Evolutionary conservation across 2,797 vertebrate genomes (phyloP).

Genomic region (Sphenodon punctatus): DNA sequence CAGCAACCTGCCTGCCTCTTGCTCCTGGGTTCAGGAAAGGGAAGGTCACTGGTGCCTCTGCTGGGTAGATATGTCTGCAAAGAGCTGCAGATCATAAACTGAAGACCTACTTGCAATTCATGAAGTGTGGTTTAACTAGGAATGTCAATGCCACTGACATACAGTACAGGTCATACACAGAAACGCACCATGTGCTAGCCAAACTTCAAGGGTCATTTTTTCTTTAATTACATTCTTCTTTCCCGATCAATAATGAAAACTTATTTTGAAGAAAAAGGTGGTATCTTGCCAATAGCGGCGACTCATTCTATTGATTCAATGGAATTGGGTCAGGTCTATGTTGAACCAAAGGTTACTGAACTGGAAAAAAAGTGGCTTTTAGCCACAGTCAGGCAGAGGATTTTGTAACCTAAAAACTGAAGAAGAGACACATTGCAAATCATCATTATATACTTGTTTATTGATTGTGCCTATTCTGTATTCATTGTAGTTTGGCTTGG

Average conservation of each 20-base stretch:
- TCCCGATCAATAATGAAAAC: not conserved
- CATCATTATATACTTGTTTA: conserved; percentile 51
- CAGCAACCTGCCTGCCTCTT: no score
- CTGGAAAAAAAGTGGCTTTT: conserved; percentile 45
- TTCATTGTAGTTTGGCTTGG: conserved; percentile 35
- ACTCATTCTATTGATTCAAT: conserved; percentile 26
- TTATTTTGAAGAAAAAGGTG: not conserved
- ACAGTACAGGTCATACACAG: not conserved
- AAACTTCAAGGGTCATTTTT: not conserved
- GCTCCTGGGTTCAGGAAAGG: no score
- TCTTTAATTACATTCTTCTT: not conserved
- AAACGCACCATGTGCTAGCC: not conserved
- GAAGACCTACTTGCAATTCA: no score
- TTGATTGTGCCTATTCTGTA: conserved; percentile 48
- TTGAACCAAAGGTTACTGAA: conserved; percentile 26
- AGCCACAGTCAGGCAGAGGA: conserved; percentile 26
- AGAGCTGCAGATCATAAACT: no score
- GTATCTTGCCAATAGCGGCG: no score
- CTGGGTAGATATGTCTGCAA: no score
- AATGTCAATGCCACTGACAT: no score
- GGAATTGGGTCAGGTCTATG: conserved; percentile 3
- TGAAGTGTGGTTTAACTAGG: no score
- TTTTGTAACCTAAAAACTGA: conserved; percentile 1
- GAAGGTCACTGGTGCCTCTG: no score
- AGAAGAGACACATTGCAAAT: conserved; percentile 14